Evolutionary conservation across 1,140 invertebrate species (phyloP).

Genomic region (Panulirus ornatus): DNA sequence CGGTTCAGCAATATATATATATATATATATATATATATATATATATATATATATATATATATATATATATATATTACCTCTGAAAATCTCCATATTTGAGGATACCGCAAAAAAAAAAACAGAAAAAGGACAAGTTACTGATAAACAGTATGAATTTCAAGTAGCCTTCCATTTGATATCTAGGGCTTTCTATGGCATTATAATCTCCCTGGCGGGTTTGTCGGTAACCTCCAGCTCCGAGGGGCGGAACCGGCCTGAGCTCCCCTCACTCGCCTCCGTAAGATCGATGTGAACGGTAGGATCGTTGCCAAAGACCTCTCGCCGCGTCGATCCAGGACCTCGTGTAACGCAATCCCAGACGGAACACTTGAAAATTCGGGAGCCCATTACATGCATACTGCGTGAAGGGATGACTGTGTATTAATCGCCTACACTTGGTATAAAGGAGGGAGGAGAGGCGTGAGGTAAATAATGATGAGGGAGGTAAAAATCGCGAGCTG

Average conservation of each 20-base stretch:
- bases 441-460: background rate
- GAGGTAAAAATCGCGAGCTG: background rate
- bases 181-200: constrained; percentile 50
- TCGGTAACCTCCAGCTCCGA: background rate
- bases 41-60: background rate
- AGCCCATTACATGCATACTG: too few species aligned
- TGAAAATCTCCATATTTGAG: background rate
- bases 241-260: background rate
- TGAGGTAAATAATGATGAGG: constrained; percentile 10
- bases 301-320: constrained; percentile 41
- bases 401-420: too few species aligned
- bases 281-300: constrained; percentile 49
- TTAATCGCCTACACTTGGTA: too few species aligned
- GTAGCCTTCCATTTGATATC: constrained; percentile 52
- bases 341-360: too few species aligned
- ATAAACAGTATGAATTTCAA: constrained; percentile 51
- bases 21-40: constrained; percentile 1
- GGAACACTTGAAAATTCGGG: too few species aligned
- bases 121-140: constrained; percentile 1
- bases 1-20: too few species aligned
- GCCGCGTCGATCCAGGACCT: too few species aligned
- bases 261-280: constrained; percentile 32
- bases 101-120: background rate
- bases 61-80: background rate
- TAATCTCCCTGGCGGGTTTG: constrained; percentile 14